Evolutionary conservation across 2,888 invertebrate species (phyloP), one percentile per base, ranked within the genome.

Genomic region (Orthonevra nobilis): DNA sequence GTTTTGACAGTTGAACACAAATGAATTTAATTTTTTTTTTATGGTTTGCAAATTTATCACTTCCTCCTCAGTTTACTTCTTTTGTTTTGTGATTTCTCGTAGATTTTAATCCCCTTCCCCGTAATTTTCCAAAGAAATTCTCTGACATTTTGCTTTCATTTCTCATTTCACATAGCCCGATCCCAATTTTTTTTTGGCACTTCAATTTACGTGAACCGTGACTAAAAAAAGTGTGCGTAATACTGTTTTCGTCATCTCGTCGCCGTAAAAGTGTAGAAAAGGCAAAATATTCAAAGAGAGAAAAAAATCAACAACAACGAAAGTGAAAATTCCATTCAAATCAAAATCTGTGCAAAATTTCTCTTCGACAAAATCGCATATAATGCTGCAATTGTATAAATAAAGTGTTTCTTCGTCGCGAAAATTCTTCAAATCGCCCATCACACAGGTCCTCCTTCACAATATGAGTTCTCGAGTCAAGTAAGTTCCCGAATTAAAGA

Each of bases 191-290:
- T 74, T 66, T 79, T 79, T 79, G 79, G 73, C 73, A 79, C 68
- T 79, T 68, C 46, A 73, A 50, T 56, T 54, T 79, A 79, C 61
- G 66, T 73, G 79, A 73, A 79, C 79, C 79, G 79, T 79, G 79
- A 79, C 73, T 20, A 73, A 64, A n/a, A n/a, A n/a, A 77, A 73
- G 66, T 79, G 79, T 73, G 79, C 79, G 79, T 79, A 79, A 72
- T 79, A 72, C 64, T 79, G 73, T 79, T 79, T 79, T 68, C 79
- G 73, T 79, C 79, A 79, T 73, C 73, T 66, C 36, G 5, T 48
- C 46, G 30, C 44, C 34, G 28, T 10, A 56, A 56, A 56, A 56
- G 46, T 68, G 38, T 52, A 68, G 30, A 46, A 56, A 56, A 42
- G 30, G 36, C 30, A 30, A 30, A 42, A 23, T n/a, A n/a, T 28